Conservation (phyloP, 2,888 invertebrate species). For the Hirtodrosophila histrioides region DNA sequence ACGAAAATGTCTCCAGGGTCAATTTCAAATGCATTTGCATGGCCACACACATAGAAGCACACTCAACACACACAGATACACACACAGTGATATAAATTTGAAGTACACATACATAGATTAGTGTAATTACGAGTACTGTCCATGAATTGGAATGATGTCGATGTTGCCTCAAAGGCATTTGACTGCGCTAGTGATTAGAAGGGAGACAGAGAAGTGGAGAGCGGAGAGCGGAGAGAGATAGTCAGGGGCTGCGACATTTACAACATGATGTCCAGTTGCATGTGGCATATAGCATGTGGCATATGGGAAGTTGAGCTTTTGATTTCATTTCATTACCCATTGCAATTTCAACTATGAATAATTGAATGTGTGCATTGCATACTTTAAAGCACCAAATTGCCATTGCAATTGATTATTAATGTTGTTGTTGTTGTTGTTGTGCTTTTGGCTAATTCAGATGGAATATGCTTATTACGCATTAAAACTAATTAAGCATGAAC, state of each 20-base stretch:
- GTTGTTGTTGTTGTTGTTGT: constrained; percentile 33
- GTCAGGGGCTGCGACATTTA: constrained; percentile 21
- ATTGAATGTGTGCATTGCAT: constrained; percentile 74
- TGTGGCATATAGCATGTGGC: constrained; percentile 45
- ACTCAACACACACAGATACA: constrained; percentile 5
- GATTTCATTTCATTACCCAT: constrained; percentile 76
- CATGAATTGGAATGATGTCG: constrained; percentile 57
- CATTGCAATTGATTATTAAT: constrained; percentile 51
- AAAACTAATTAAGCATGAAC: constrained; percentile 75
- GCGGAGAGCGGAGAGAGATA: too few species aligned
- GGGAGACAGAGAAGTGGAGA: constrained; percentile 3
- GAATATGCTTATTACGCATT: constrained; percentile 77
- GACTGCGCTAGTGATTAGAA: constrained; percentile 30
- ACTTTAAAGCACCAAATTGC: constrained; percentile 72
- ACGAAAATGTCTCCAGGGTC: constrained; percentile 73
- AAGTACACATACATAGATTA: constrained; percentile 61
- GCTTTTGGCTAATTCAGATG: constrained; percentile 66
- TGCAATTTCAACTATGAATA: constrained; percentile 75
- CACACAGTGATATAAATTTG: constrained; percentile 9
- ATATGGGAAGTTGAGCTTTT: constrained; percentile 65
- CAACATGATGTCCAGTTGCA: constrained; percentile 33
- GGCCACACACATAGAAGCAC: constrained; percentile 15
- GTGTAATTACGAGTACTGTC: constrained; percentile 65
- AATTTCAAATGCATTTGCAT: constrained; percentile 68
- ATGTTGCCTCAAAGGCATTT: constrained; percentile 73